Percentiles rank a stretch among this genome's conserved stretches.
These are phyloP conservation scores for Diadumene lineata DNA, from an alignment of 92 coral and sea anemone genomes.

Conservation along the genomic window DNA sequence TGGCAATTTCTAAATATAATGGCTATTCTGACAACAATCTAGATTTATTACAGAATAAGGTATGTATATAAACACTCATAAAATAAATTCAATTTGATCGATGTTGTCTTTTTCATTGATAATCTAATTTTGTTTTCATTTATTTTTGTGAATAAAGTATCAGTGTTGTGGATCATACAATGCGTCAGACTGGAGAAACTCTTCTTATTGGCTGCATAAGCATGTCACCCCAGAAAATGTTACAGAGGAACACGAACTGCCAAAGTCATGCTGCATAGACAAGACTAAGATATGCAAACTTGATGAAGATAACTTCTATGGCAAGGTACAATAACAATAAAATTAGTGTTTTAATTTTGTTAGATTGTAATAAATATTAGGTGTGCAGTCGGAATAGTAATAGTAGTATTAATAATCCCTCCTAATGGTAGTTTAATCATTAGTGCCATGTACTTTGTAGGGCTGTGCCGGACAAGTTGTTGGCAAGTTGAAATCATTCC, in stretches of 20 bases:
- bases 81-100: too few relatives aligned
- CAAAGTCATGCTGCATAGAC: slow-evolving; percentile 52
- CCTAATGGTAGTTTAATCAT: not conserved
- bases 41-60: slow-evolving; percentile 63
- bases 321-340: too few relatives aligned
- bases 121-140: too few relatives aligned
- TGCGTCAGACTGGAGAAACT: slow-evolving; percentile 46
- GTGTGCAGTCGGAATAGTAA: too few relatives aligned
- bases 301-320: not conserved
- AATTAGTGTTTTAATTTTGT: too few relatives aligned
- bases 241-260: slow-evolving; percentile 19
- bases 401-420: too few relatives aligned
- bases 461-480: not conserved
- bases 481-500: not conserved
- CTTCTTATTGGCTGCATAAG: slow-evolving; percentile 11
- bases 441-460: not conserved
- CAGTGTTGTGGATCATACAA: slow-evolving; percentile 67
- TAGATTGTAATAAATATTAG: too few relatives aligned
- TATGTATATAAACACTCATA: not conserved
- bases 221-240: not conserved
- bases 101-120: too few relatives aligned
- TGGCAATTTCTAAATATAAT: slow-evolving; percentile 41
- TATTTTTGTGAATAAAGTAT: not conserved
- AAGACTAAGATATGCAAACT: slow-evolving; percentile 1
- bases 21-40: slow-evolving; percentile 46